phyloP scores from a whole-genome alignment of 2,888 invertebrate species.

The Oscheius sp. region DNA sequence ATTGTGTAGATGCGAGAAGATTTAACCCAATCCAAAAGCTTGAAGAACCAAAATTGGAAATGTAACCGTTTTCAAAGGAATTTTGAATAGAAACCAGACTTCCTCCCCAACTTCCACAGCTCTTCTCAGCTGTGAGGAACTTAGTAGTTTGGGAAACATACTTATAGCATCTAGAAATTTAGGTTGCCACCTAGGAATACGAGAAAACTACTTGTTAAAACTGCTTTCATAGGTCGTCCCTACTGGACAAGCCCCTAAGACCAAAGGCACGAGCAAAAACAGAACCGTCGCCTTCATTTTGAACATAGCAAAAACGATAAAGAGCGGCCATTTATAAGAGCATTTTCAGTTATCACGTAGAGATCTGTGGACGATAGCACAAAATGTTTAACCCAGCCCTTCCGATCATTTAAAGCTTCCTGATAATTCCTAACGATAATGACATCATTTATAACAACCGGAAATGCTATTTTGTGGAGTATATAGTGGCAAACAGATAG shows the following conservation, averaged over 20 bases:
- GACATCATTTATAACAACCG: no score
- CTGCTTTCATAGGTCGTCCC: neutral
- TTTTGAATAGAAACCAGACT: conserved; percentile 1
- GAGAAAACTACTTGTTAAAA: neutral
- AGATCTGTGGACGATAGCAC: no score
- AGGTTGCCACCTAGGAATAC: neutral
- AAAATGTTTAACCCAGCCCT: no score
- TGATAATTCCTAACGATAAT: no score
- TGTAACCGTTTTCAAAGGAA: neutral
- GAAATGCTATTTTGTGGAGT: no score
- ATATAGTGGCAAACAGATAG: no score
- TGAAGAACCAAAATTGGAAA: neutral
- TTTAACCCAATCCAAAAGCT: neutral
- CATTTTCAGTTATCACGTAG: no score
- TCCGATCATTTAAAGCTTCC: no score
- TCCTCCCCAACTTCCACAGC: neutral
- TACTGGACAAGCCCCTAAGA: neutral
- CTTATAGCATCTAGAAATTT: neutral
- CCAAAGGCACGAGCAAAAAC: no score
- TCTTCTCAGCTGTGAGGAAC: neutral
- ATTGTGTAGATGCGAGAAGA: neutral
- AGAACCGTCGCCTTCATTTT: no score
- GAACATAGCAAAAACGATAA: no score
- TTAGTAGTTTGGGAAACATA: neutral
- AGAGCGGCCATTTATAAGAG: no score